Evolutionary conservation across 2,797 vertebrate species (phyloP), one percentile per base, ranked within the genome.

Genomic region (Hybognathus amarus): DNA sequence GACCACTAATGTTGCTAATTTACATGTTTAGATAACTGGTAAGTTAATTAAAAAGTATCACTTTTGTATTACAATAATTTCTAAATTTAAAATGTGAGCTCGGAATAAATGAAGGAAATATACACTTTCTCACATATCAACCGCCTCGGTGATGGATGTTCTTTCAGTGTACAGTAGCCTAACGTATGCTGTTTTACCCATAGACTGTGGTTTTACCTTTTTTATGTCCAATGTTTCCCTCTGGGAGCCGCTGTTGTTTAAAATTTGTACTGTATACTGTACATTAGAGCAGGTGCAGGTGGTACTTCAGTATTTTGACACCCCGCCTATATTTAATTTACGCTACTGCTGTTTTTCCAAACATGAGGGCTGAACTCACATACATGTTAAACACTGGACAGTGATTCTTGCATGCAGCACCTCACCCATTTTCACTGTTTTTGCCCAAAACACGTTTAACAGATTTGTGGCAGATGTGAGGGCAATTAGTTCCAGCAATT

Each of bases 201-300:
- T n/a, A n/a, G n/a, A n/a, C n/a, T n/a, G n/a, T n/a, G n/a, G n/a
- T n/a, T 33, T 33, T 30, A 30, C 3, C 4, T 38, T 33, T 27
- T 50, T 81, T 18, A 78, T 83, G 30, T 12, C 47, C 17, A 47
- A 2, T 12, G 6, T 78, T 61, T 61, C 24, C 86, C 86, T 87
- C 80, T 50, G 83, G 84, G 84, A 81, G 89, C 36, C 82, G 82
- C 89, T 88, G 81, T 84, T 85, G 84, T 74, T 73, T 80, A 73
- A 79, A 52, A 7, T n/a, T 50, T 64, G n/a, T n/a, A n/a, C n/a
- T n/a, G n/a, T n/a, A n/a, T 6, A 22, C 64, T n/a, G 63, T 36
- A n/a, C 18, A 69, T 10, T 42, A 15, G n/a, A 69, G 18, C 87
- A 83, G 81, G 83, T 87, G 80, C 83, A 56, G 45, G 61, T 24